A percentile compares a stretch with the other conserved stretches of the same genome.
These are phyloP conservation scores for Seira musarum DNA, from an alignment of 2,888 invertebrate species.

Conservation along the genomic window DNA sequence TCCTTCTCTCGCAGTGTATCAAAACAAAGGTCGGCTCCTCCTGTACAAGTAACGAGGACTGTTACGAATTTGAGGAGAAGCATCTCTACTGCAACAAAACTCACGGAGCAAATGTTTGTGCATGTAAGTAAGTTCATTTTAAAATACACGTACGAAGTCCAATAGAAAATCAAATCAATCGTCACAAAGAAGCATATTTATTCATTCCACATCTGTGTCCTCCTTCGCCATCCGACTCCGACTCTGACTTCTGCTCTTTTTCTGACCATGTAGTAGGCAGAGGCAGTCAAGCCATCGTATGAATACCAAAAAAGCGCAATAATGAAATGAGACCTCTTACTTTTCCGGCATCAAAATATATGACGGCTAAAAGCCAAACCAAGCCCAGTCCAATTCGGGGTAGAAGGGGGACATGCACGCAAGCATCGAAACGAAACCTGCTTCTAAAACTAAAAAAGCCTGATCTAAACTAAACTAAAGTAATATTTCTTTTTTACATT, in stretches of 20 bases:
- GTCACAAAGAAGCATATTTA: background rate
- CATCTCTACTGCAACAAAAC: slow-evolving; percentile 65
- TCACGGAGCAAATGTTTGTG: slow-evolving; percentile 49
- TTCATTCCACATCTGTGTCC: background rate
- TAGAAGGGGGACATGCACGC: background rate
- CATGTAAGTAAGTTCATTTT: slow-evolving; percentile 59
- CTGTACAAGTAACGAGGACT: slow-evolving; percentile 50
- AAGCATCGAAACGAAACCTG: too few species aligned
- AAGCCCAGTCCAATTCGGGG: too few species aligned
- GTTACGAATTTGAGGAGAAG: slow-evolving; percentile 50
- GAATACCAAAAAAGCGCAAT: slow-evolving; percentile 7
- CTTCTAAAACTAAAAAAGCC: too few species aligned
- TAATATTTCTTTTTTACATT: slow-evolving; percentile 24
- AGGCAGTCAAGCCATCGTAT: background rate
- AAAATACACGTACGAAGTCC: background rate
- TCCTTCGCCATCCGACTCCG: too few species aligned
- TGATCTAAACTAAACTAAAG: too few species aligned
- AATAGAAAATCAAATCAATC: background rate
- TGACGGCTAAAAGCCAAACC: too few species aligned
- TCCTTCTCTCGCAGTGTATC: slow-evolving; percentile 55
- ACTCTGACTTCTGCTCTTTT: background rate
- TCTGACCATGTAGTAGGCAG: too few species aligned
- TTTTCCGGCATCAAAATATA: background rate
- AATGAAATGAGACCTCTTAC: background rate
- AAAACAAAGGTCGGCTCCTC: slow-evolving; percentile 59